Base-by-base conservation (phyloP, 2,113 vertebrate species). In the Megaceryle maxima region DNA sequence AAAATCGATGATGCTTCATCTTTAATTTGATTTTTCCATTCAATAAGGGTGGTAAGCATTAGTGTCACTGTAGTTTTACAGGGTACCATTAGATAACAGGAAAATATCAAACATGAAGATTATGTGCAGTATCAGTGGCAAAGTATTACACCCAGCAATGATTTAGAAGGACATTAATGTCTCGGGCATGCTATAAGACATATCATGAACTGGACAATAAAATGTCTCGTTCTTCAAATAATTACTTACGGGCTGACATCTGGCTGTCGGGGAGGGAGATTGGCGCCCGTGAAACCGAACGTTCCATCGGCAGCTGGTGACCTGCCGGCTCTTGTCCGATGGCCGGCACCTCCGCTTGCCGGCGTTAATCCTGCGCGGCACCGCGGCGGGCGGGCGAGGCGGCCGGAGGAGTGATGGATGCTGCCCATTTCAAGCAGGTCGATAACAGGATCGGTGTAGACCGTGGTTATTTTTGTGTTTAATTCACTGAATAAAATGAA, bases 1-100 rank as follows among this genome's bases (percentile, higher is more conserved):
- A 91, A 88, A 96, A 87, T 93, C 41, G 16, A 92, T 75, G 78
- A 43, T 70, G 66, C 85, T 83, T 79, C 67, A 56, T 93, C 77
- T 92, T 72, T 72, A 90, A 96, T 76, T 83, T 87, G 74, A 92
- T 83, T 86, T 90, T 95, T 67, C 68, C 44, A 10, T 60, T 91
- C 74, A 76, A 44, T 76, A 13, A 73, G 63, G 87, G 63, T 55
- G 74, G 62, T 35, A 37, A 81, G 43, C 84, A 37, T 73, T 78
- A 73, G 56, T 43, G 22, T 64, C 68, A 14, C 39, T 43, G 77
- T 78, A 64, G 67, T 83, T 93, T 95, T 91, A 73, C 50, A 48
- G 33, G 68, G 68, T 39, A 16, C 83, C 6, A 4, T 88, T 57
- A 68, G 88, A 77, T 76, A 82, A 91, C 72, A 57, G 63, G 39